phyloP scores from a whole-genome alignment of 2,888 invertebrate species.

The Pilophorus perplexus region DNA sequence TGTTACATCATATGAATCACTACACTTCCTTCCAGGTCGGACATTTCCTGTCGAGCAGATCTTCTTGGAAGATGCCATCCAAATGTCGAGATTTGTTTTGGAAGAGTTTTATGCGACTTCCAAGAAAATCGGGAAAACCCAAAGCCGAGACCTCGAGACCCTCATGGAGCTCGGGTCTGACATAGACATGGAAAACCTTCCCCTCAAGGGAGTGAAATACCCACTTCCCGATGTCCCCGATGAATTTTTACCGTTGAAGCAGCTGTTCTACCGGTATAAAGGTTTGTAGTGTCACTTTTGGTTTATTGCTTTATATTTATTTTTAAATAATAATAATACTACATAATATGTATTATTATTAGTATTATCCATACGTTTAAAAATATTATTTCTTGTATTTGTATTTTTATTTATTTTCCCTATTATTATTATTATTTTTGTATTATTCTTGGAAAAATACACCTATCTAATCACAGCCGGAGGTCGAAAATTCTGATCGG shows the following conservation, averaged over 20 bases:
- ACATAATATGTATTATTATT: too few species aligned
- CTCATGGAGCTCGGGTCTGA: constrained; percentile 64
- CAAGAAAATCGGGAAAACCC: constrained; percentile 57
- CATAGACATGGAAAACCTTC: constrained; percentile 50
- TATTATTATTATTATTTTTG: background rate
- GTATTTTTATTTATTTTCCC: background rate
- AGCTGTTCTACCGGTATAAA: constrained; percentile 66
- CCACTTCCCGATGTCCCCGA: constrained; percentile 66
- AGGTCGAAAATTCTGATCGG: too few species aligned
- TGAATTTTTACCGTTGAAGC: constrained; percentile 67
- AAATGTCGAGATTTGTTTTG: constrained; percentile 60
- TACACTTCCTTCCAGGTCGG: constrained; percentile 57
- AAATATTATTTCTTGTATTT: background rate
- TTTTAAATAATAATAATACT: background rate
- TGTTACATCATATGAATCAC: too few species aligned
- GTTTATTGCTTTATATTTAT: background rate
- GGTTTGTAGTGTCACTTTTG: constrained; percentile 51
- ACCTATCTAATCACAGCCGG: too few species aligned
- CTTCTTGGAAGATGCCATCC: constrained; percentile 78
- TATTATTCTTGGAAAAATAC: too few species aligned
- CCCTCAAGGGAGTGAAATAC: constrained; percentile 53
- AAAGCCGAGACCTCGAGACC: constrained; percentile 59
- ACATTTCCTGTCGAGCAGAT: constrained; percentile 81
- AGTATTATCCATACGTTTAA: background rate
- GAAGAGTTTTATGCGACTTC: constrained; percentile 64